Conservation (phyloP, 2,888 invertebrate genomes). For the Hymenopus coronatus region DNA sequence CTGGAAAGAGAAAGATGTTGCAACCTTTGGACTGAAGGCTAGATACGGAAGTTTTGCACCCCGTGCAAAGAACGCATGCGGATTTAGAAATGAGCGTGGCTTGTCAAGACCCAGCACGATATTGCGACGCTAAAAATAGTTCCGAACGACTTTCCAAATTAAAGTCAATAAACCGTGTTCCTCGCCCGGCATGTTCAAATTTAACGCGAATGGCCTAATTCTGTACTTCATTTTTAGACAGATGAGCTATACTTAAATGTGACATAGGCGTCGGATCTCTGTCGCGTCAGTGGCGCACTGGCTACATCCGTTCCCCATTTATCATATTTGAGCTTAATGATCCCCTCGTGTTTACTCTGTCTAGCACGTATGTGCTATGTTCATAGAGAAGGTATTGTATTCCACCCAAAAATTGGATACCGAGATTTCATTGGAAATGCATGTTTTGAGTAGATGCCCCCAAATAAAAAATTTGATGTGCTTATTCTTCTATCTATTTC, state of each 20-base stretch:
- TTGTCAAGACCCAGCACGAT: not conserved
- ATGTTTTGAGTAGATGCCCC: too few relatives aligned
- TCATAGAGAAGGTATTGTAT: too few relatives aligned
- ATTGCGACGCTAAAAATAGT: not conserved
- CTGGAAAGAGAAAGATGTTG: too few relatives aligned
- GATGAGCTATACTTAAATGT: not conserved
- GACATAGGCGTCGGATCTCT: not conserved
- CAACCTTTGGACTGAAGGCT: too few relatives aligned
- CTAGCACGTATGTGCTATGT: too few relatives aligned
- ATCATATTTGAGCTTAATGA: not conserved
- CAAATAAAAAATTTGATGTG: too few relatives aligned
- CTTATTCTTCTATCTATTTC: too few relatives aligned
- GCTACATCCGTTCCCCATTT: not conserved
- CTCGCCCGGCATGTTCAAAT: not conserved
- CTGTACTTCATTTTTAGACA: conserved; percentile 11
- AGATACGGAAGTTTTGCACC: too few relatives aligned
- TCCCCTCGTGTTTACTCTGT: too few relatives aligned
- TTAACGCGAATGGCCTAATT: not conserved
- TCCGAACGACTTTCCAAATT: not conserved
- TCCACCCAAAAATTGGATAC: too few relatives aligned
- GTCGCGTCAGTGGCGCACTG: not conserved
- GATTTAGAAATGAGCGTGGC: not conserved
- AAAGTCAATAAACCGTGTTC: not conserved
- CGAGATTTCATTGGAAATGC: too few relatives aligned
- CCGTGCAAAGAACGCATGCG: not conserved